Evolutionary conservation across 30 jellyfish, hydroid and myxozoan species (phyloP).

Genomic region (Mastigias papua): DNA sequence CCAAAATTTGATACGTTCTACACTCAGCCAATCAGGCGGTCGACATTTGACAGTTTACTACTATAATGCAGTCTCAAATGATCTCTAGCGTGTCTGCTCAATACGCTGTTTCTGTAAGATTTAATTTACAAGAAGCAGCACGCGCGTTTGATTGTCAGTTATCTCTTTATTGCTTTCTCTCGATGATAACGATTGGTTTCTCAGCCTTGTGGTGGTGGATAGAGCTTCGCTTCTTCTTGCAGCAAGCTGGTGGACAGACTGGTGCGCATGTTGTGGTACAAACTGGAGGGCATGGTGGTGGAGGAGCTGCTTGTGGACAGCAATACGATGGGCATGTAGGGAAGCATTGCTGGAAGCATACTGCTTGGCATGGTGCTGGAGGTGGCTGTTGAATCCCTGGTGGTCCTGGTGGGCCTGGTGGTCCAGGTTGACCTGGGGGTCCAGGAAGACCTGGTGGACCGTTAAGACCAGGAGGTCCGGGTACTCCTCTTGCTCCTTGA

Average conservation of each 20-base stretch:
- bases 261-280: constrained; percentile 94
- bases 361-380: constrained; percentile 99
- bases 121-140: constrained; percentile 62
- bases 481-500: constrained; percentile 98
- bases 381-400: constrained; percentile 99
- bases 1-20: constrained; percentile 9
- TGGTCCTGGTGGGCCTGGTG: constrained; percentile 99
- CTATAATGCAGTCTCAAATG: constrained; percentile 1
- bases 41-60: constrained; percentile 6
- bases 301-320: constrained; percentile 98
- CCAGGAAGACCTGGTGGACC: constrained; percentile 92
- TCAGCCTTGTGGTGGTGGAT: constrained; percentile 76
- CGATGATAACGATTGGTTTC: constrained; percentile 97
- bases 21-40: constrained; percentile 43
- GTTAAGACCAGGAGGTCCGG: constrained; percentile 96
- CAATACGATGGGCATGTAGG: constrained; percentile 99
- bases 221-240: constrained; percentile 78
- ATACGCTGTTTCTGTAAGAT: not conserved
- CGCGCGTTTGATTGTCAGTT: not conserved
- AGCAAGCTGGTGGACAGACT: constrained; percentile 95
- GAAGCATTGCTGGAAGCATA: constrained; percentile 93
- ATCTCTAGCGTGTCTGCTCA: not conserved
- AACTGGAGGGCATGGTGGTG: constrained; percentile 99
- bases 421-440: constrained; percentile 98
- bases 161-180: constrained; percentile 83